phyloP scores from a whole-genome alignment of 2,797 vertebrate species.

The Selene dorsalis region DNA sequence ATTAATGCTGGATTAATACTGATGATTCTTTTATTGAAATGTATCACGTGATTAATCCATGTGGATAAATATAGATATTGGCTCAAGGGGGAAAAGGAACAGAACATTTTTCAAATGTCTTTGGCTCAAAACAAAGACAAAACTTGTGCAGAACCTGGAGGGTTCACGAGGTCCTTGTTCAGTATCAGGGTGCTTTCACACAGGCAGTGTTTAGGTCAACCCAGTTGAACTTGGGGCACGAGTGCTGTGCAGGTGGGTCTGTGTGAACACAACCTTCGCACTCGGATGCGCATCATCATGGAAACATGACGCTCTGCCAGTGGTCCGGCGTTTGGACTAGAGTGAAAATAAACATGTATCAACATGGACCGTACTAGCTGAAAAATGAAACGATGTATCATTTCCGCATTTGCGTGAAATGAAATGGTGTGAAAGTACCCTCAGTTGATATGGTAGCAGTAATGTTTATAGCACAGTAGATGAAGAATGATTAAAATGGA shows the following conservation, averaged over 20 bases:
- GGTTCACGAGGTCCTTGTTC: constrained; percentile 29
- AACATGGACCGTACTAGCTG: too few species aligned
- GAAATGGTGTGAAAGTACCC: too few species aligned
- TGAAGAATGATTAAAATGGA: constrained; percentile 28
- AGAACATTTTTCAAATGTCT: constrained; percentile 53
- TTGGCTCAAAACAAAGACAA: constrained; percentile 67
- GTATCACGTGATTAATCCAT: constrained; percentile 15
- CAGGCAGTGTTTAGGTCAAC: too few species aligned
- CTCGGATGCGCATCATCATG: too few species aligned
- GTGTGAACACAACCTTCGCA: too few species aligned
- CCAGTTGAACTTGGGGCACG: too few species aligned
- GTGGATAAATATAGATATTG: constrained; percentile 20
- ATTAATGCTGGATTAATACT: constrained; percentile 64
- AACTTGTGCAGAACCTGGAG: constrained; percentile 29
- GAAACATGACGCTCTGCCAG: too few species aligned
- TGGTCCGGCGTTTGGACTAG: too few species aligned
- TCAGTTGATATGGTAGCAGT: constrained; percentile 32
- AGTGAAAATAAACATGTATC: too few species aligned
- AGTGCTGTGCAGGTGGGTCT: too few species aligned
- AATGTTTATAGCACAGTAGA: constrained; percentile 10
- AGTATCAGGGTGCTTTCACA: constrained; percentile 11
- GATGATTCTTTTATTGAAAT: constrained; percentile 40
- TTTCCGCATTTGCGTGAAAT: too few species aligned
- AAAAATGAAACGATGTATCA: too few species aligned
- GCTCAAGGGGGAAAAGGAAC: constrained; percentile 36